Base-by-base conservation (phyloP, 2,888 invertebrate genomes). In the Cosmia pyralina region DNA sequence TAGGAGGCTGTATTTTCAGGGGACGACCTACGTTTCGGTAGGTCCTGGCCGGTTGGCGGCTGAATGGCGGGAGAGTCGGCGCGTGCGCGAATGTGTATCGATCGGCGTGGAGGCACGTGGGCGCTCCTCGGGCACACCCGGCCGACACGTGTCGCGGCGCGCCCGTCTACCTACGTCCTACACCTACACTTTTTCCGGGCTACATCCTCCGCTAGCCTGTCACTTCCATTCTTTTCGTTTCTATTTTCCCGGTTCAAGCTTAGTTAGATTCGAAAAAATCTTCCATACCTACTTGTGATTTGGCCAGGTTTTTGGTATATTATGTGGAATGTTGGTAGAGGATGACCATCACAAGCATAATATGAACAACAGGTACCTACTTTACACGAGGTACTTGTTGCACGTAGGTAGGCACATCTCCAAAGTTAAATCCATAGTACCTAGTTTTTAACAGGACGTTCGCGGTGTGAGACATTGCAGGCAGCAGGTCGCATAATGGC, bases 61-160 rank as follows among this genome's bases (percentile, higher is more conserved):
- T 80, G 78, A 77, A 75, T 74, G 85, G 84, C 82, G 81, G 82
- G 70, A 73, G 74, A 75, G 70, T 67, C 70, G 66, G 83, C 88
- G 88, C 88, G 78, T 88, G 88, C 88, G 88, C 79, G 87, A 83
- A 77, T 70, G 65, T 77, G 44, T 81, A 81, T 80, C 87, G 88
- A 83, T 80, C 77, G 77, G 55, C 52, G 41, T 28, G 71, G 46
- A 65, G 81, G 72, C 85, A 84, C 84, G 86, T 87, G 86, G 85
- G 79, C 77, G 82, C 79, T 79, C 67, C 77, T 41, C 64, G 64
- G 83, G 75, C 69, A 59, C 81, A 66, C 83, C 81, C 81, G 76
- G 63, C 19, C 83, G 57, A 63, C 83, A 86, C 79, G 85, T 86
- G 85, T 50, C 77, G 64, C 62, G 79, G 60, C 75, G 77, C 74